These are phyloP conservation scores for Eulithis testata DNA, from an alignment of 2,888 invertebrate genomes.

Conservation along the genomic window DNA sequence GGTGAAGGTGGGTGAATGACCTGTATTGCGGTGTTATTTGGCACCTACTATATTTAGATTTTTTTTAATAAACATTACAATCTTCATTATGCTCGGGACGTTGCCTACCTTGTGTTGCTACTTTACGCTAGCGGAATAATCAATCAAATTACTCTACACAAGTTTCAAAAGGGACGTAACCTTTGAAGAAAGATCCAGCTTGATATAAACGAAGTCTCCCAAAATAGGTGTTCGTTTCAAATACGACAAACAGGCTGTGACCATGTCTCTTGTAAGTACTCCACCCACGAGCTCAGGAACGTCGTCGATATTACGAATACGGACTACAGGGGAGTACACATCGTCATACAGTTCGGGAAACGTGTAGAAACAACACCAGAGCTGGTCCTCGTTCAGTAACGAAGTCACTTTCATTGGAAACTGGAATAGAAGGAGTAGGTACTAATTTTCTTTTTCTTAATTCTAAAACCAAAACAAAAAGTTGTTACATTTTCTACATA, in stretches of 20 bases:
- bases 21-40: no score
- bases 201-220: constrained; percentile 81
- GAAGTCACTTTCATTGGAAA: constrained; percentile 64
- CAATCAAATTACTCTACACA: background rate
- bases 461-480: no score
- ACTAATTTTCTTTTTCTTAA: no score
- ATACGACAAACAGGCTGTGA: constrained; percentile 80
- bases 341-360: constrained; percentile 72
- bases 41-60: no score
- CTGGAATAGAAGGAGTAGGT: constrained; percentile 48
- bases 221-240: constrained; percentile 82
- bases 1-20: no score
- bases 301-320: constrained; percentile 56
- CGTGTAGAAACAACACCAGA: constrained; percentile 76
- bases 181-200: constrained; percentile 78
- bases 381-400: constrained; percentile 70
- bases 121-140: background rate
- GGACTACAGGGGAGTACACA: constrained; percentile 64
- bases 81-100: no score
- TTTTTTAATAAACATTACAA: no score
- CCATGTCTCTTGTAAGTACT: constrained; percentile 79
- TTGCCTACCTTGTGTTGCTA: no score
- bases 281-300: constrained; percentile 70
- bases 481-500: no score
- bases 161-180: constrained; percentile 44